These are phyloP conservation scores for Lacanobia oleracea DNA, from an alignment of 2,888 invertebrate genomes.

Conservation along the genomic window DNA sequence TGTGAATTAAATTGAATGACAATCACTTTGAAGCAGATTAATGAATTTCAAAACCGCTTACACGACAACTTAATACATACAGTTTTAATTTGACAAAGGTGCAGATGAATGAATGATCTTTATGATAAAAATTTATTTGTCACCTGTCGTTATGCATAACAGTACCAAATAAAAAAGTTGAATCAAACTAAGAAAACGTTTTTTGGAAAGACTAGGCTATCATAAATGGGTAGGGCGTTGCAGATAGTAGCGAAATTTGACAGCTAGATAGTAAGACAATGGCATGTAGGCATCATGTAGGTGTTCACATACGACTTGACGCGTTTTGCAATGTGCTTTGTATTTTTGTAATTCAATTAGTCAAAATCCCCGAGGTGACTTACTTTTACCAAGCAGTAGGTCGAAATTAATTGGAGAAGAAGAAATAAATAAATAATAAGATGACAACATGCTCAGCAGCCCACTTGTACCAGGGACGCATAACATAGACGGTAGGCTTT, in stretches of 20 bases:
- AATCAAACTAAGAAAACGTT: conserved; percentile 1
- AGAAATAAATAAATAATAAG: background rate
- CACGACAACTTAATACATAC: conserved; percentile 19
- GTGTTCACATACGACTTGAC: conserved; percentile 13
- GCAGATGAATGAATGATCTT: background rate
- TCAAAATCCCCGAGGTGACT: background rate
- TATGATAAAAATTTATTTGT: conserved; percentile 24
- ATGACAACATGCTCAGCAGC: background rate
- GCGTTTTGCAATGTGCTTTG: conserved; percentile 10
- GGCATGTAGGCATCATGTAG: conserved; percentile 53
- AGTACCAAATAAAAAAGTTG: background rate
- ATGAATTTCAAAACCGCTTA: conserved; percentile 34
- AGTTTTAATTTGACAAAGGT: conserved; percentile 28
- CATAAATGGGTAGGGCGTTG: conserved; percentile 27
- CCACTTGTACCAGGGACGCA: conserved; percentile 16
- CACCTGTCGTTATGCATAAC: conserved; percentile 7
- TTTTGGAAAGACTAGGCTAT: conserved; percentile 16
- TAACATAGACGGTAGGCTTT: background rate
- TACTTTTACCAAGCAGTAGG: background rate
- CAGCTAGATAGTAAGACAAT: conserved; percentile 38
- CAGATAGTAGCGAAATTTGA: conserved; percentile 35
- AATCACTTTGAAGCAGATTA: conserved; percentile 51
- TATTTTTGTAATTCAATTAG: conserved; percentile 14
- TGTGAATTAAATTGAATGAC: conserved; percentile 65
- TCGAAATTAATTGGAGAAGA: background rate